Percentiles rank a stretch among this genome's conserved stretches.
phyloP scores from a whole-genome alignment of 2,888 invertebrate species.

The Agrilus biguttatus region DNA sequence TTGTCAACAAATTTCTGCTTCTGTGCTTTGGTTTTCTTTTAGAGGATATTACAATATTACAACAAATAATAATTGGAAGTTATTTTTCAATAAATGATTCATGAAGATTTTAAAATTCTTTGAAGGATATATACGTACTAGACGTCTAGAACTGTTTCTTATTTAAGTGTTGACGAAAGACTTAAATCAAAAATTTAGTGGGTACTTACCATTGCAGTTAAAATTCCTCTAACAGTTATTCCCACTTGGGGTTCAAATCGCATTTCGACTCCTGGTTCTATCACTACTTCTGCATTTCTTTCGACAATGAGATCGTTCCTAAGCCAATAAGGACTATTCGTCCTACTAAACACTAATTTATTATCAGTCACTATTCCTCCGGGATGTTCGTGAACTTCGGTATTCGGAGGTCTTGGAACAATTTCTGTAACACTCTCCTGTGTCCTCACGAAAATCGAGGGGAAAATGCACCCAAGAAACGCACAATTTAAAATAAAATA shows the following conservation, averaged over 20 bases:
- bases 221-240: constrained; percentile 78
- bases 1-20: no score
- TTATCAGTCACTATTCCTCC: constrained; percentile 49
- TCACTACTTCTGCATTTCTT: constrained; percentile 60
- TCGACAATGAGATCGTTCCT: constrained; percentile 70
- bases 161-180: no score
- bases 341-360: constrained; percentile 36
- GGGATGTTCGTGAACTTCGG: constrained; percentile 37
- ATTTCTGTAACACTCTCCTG: no score
- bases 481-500: neutral
- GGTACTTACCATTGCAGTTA: constrained; percentile 79
- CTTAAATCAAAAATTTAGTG: neutral
- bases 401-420: neutral
- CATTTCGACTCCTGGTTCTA: constrained; percentile 83
- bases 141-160: no score
- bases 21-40: no score
- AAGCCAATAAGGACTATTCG: constrained; percentile 59
- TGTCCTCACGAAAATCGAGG: no score
- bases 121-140: no score
- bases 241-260: constrained; percentile 86
- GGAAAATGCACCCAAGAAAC: neutral
- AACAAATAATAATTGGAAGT: no score
- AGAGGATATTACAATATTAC: no score
- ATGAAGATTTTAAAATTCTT: no score
- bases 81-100: no score